Base-by-base conservation (phyloP, 2,888 invertebrate species). In the Himalopsyche anomala region DNA sequence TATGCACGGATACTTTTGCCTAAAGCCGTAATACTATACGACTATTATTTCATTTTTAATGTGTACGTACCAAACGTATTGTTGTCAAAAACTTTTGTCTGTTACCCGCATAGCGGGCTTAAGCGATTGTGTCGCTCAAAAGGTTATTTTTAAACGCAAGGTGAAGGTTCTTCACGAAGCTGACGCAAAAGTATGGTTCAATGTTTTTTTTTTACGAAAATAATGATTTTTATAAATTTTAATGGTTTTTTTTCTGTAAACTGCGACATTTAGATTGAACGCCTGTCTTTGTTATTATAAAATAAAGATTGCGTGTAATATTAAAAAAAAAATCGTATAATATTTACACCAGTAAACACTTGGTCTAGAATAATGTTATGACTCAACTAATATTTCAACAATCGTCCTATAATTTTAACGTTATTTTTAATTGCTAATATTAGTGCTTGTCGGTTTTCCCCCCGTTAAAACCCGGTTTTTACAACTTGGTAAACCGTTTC, bases 71-170 rank as follows among this genome's bases (percentile, higher is more conserved):
- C 15, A 51, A 15, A 51, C 15, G 51, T 36, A 74, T 74, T 74
- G 74, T 74, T 74, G 28, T 28, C 38, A 12, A 36, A 36, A 36
- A 74, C 74, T 74, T 74, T 74, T 74, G 74, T 74, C 38, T 74
- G 15, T 4, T 12, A 36, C 74, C 74, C 74, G 74, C 74, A 74
- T 74, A 74, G 74, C 36, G 74, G 28, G 28, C 74, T 4, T 15
- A 15, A 74, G 74, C 8, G 74, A 74, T 74, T 74, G 74, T 36
- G 74, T 74, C 74, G 74, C 36, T 28, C 38, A 19, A 15, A 74
- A 74, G 36, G 74, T 74, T 74, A 36, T 62, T 62, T 28, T 51
- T 51, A 62, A 36, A 74, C 74, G 36, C 74, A 74, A 74, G 74
- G 74, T 74, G 28, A 74, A 74, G 74, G 74, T 38, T 74, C 36